Evolutionary conservation across 2,113 vertebrate species (phyloP).

Genomic region (Strigops habroptila): DNA sequence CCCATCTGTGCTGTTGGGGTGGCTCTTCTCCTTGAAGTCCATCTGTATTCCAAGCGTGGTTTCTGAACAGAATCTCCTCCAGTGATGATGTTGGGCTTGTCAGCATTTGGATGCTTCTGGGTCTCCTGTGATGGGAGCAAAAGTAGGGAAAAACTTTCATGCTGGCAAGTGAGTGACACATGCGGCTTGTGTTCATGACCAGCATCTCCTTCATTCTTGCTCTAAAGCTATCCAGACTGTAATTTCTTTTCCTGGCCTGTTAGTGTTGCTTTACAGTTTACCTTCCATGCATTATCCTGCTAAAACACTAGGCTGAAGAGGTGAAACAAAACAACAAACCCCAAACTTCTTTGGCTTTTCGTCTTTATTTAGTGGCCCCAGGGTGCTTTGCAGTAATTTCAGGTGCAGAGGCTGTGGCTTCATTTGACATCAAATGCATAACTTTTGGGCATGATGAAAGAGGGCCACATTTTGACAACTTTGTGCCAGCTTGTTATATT

Average conservation of each 20-base stretch:
- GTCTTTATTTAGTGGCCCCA: conserved; percentile 49
- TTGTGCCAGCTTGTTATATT: conserved; percentile 61
- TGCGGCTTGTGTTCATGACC: not conserved
- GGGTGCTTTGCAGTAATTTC: conserved; percentile 62
- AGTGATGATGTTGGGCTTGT: not conserved
- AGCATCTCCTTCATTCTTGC: conserved; percentile 28
- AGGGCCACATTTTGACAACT: conserved; percentile 45
- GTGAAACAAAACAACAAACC: not conserved
- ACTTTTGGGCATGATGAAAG: conserved; percentile 19
- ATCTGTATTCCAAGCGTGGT: not conserved
- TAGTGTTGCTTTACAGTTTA: conserved; percentile 47
- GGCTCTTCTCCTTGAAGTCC: not conserved
- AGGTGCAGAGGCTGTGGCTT: conserved; percentile 32
- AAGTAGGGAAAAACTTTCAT: not conserved
- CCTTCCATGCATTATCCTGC: conserved; percentile 59
- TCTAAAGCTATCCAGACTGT: conserved; percentile 28
- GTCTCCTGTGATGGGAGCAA: conserved; percentile 34
- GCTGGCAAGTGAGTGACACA: not conserved
- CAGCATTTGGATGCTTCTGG: not conserved
- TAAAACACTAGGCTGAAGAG: conserved; percentile 54
- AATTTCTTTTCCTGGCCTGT: conserved; percentile 22
- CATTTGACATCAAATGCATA: conserved; percentile 34
- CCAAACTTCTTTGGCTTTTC: conserved; percentile 27
- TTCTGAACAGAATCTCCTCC: not conserved
- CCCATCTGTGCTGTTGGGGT: not conserved